Evolutionary conservation across 2,888 invertebrate genomes (phyloP), one percentile per base, ranked within the genome.

Genomic region (Ethmia dodecea): DNA sequence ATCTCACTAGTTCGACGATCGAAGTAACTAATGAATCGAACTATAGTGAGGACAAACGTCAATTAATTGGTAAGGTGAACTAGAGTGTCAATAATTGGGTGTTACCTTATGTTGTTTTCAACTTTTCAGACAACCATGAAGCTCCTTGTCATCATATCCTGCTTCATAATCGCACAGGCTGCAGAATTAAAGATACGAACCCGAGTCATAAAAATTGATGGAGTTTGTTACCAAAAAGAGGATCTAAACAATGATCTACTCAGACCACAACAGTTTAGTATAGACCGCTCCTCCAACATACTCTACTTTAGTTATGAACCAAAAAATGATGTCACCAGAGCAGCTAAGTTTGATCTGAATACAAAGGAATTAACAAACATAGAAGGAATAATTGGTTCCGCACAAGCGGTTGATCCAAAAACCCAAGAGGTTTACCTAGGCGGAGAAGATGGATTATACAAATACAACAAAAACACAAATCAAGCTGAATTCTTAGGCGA

Each of bases 301-400:
- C 39, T 80, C 0, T 81, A 72, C 43, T 81, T 79, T 41, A 81
- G 77, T 36, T 72, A 73, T 42, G n/a, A n/a, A n/a, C n/a, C n/a
- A n/a, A 49, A 42, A 28, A 40, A 58, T 0, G 70, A 65, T 0
- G 43, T 45, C 34, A 75, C 65, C 41, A 64, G 53, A 49, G 61
- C 68, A 3, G 72, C 70, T 0, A 66, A 60, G 45, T 38, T 79
- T 0, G 61, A 78, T 37, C 42, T 81, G 3, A 60, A 73, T 16
- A 69, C 64, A 0, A 72, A 72, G 35, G 64, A 72, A 33, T 72
- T 68, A 15, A 52, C 42, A 13, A 58, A 63, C 5, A 60, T 80
- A 5, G 49, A 59, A 18, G 67, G 59, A n/a, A n/a, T n/a, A n/a
- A 72, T 76, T 16, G 80, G 78, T 0, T 79, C 78, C 15, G 67